Base-by-base conservation (phyloP, 2,113 vertebrate species). In the Crypturellus undulatus region DNA sequence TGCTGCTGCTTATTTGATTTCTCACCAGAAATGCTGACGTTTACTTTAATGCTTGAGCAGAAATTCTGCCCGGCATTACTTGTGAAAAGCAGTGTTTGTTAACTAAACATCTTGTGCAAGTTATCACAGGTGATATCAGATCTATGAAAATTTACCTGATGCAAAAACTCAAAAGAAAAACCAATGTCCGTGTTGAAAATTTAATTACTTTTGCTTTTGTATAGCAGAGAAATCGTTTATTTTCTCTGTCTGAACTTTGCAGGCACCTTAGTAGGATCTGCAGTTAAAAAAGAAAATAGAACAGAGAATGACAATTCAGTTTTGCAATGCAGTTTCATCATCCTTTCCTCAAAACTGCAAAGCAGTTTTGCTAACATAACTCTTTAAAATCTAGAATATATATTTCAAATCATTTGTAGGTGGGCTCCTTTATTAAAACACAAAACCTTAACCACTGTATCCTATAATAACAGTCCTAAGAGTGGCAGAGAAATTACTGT, bases 131-230 rank as follows among this genome's bases (percentile, higher is more conserved):
- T 79, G 62, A 63, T 71, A 92, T 65, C 62, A 84, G 69, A 58
- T 72, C 81, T 79, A 17, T 76, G 62, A 76, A 78, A 93, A 82
- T 79, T n/a, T 81, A 86, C 68, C 76, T 93, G 86, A 81, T 59
- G 62, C n/a, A 94, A 90, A 95, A 94, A 58, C 5, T 8, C n/a
- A n/a, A n/a, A n/a, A n/a, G n/a, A n/a, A n/a, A n/a, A 88, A 95
- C 90, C 93, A 87, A 93, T 71, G 85, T 94, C 52, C 92, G 86
- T 38, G 47, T 84, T 3, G 0, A 5, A 25, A 88, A 92, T 77
- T 72, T 92, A 15, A 72, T 83, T 87, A 11, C 40, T 84, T 90
- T 78, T 85, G 30, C 88, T 93, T 87, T 87, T 72, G 77, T 40
- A 18, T 68, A 72, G 51, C 40, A 85, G 60, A 38, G 52, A 81